phyloP scores from a whole-genome alignment of 2,888 invertebrate genomes.

The Eucera pruinosa region DNA sequence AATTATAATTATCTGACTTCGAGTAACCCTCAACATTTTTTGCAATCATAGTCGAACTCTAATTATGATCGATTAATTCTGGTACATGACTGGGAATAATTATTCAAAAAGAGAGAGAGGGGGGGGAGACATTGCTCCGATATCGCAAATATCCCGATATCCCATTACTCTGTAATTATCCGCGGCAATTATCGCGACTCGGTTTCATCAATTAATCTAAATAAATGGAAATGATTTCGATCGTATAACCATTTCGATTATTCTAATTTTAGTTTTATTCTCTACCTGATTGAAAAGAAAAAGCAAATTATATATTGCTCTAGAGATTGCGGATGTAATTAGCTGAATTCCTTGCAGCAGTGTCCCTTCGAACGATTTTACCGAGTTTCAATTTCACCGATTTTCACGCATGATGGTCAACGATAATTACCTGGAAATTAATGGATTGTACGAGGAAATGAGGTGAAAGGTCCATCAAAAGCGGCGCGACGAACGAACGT shows the following conservation, averaged over 20 bases:
- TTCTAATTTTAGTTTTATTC: no score
- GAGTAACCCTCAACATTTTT: neutral
- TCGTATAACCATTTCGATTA: conserved; percentile 9
- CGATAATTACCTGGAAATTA: conserved; percentile 57
- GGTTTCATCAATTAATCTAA: conserved; percentile 15
- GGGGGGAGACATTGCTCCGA: neutral
- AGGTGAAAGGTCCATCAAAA: conserved; percentile 19
- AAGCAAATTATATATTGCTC: no score
- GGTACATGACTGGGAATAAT: neutral
- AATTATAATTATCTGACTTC: neutral
- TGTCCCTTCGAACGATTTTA: conserved; percentile 58
- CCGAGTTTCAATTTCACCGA: conserved; percentile 46
- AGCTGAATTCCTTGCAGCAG: conserved; percentile 25
- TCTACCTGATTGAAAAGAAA: no score
- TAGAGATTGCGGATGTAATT: conserved; percentile 42
- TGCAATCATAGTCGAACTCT: neutral
- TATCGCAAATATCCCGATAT: neutral
- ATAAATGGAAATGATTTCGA: neutral
- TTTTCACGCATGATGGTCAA: conserved; percentile 53
- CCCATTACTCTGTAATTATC: conserved; percentile 1
- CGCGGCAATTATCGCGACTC: neutral
- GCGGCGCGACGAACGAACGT: neutral
- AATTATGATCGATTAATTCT: conserved; percentile 2
- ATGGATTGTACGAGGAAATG: conserved; percentile 24
- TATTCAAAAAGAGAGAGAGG: neutral